phyloP scores from a whole-genome alignment of 2,797 vertebrate species.

The Spinus pinus region DNA sequence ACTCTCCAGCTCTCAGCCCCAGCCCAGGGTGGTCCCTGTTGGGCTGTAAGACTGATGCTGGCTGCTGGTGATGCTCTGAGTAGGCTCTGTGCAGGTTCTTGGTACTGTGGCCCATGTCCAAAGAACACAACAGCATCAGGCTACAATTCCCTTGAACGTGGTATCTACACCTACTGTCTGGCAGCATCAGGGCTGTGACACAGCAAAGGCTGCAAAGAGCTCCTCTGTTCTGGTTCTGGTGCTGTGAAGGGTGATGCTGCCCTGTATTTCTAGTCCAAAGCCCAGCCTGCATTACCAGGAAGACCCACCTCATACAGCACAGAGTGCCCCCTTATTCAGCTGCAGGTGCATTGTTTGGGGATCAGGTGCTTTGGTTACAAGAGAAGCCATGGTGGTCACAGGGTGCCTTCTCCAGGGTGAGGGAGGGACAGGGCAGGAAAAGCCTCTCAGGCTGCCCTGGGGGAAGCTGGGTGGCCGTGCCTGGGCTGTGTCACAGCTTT shows the following conservation, averaged over 20 bases:
- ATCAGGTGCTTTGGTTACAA: not conserved
- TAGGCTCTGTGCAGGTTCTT: not conserved
- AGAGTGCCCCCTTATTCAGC: not conserved
- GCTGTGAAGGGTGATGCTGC: not conserved
- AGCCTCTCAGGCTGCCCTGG: not conserved
- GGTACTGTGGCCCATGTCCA: not conserved
- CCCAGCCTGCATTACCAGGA: not conserved
- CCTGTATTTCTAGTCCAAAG: not conserved
- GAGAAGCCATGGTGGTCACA: not conserved
- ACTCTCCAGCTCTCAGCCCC: not conserved
- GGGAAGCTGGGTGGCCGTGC: not conserved
- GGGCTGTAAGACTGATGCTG: not conserved
- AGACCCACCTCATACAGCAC: not conserved
- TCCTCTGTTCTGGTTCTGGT: not conserved
- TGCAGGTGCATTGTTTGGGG: not conserved
- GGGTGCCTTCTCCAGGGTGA: not conserved
- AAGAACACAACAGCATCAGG: not conserved
- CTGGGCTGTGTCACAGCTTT: not conserved
- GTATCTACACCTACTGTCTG: not conserved
- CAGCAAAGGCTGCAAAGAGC: not conserved
- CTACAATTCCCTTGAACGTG: not conserved
- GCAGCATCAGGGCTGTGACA: not conserved
- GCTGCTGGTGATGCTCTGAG: not conserved
- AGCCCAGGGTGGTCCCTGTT: not conserved
- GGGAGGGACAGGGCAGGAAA: accelerated